Evolutionary conservation across 1,140 invertebrate genomes (phyloP).

Genomic region (Drosophila eugracilis): DNA sequence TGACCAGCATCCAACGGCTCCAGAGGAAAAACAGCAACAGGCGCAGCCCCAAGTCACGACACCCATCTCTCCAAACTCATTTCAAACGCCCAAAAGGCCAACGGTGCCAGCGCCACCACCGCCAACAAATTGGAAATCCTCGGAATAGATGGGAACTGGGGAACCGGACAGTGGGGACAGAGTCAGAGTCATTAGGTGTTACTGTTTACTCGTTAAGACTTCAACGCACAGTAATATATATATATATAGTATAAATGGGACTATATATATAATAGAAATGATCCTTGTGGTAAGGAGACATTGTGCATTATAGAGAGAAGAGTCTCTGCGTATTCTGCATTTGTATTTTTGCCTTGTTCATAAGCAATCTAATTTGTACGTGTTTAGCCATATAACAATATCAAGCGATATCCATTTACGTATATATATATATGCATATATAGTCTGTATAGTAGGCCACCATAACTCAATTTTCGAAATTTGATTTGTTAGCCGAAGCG

Average conservation of each 20-base stretch:
- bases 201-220: constrained; percentile 69
- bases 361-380: constrained; percentile 70
- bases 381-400: constrained; percentile 74
- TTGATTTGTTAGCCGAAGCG: constrained; percentile 45
- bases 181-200: constrained; percentile 62
- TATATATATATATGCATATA: constrained; percentile 35
- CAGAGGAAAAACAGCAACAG: constrained; percentile 25
- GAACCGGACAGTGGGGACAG: not conserved
- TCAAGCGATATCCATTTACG: constrained; percentile 54
- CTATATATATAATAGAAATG: constrained; percentile 21
- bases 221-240: constrained; percentile 77
- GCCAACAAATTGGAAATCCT: constrained; percentile 70
- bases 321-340: constrained; percentile 67
- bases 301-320: constrained; percentile 46
- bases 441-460: constrained; percentile 68
- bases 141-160: constrained; percentile 44
- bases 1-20: constrained; percentile 26
- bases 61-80: constrained; percentile 78
- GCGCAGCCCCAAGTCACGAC: constrained; percentile 63
- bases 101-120: constrained; percentile 82
- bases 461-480: constrained; percentile 72
- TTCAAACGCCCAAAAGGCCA: constrained; percentile 79
- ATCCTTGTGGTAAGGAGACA: constrained; percentile 39
- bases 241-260: too few species aligned
- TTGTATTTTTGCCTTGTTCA: constrained; percentile 78